phyloP scores from a whole-genome alignment of 2,113 vertebrate genomes.

The Takifugu flavidus region DNA sequence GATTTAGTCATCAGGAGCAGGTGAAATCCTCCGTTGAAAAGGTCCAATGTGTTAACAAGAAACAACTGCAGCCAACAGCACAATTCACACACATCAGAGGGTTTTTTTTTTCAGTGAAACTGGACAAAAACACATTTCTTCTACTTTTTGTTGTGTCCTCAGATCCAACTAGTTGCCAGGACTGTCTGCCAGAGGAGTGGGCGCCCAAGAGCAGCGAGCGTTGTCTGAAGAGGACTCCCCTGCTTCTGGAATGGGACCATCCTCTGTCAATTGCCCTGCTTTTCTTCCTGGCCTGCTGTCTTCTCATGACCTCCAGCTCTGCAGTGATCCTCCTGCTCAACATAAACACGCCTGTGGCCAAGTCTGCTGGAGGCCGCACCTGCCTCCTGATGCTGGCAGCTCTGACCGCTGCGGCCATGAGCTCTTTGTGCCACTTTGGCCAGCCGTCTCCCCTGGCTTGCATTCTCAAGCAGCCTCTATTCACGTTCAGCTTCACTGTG shows the following conservation, averaged over 20 bases:
- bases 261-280: conserved; percentile 61
- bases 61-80: not conserved
- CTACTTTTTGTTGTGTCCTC: not conserved
- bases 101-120: not conserved
- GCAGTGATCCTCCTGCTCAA: conserved; percentile 69
- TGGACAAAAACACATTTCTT: not conserved
- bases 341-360: conserved; percentile 76
- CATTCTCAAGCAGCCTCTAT: conserved; percentile 73
- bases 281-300: conserved; percentile 64
- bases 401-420: conserved; percentile 61
- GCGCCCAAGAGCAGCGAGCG: conserved; percentile 56
- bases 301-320: conserved; percentile 68
- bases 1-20: not conserved
- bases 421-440: conserved; percentile 71
- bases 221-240: conserved; percentile 64
- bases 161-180: conserved; percentile 73
- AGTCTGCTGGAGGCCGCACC: conserved; percentile 79
- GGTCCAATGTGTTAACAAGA: not conserved
- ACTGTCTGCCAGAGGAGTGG: conserved; percentile 72
- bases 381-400: conserved; percentile 80
- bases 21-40: not conserved
- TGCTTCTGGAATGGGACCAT: conserved; percentile 70
- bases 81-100: not conserved
- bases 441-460: conserved; percentile 62
- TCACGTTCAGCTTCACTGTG: conserved; percentile 74